A percentile compares a stretch with the other conserved stretches of the same genome.
These are phyloP conservation scores for Chrysaora quinquecirrha DNA, from an alignment of 30 jellyfish, hydroid and myxozoan species.

Conservation along the genomic window DNA sequence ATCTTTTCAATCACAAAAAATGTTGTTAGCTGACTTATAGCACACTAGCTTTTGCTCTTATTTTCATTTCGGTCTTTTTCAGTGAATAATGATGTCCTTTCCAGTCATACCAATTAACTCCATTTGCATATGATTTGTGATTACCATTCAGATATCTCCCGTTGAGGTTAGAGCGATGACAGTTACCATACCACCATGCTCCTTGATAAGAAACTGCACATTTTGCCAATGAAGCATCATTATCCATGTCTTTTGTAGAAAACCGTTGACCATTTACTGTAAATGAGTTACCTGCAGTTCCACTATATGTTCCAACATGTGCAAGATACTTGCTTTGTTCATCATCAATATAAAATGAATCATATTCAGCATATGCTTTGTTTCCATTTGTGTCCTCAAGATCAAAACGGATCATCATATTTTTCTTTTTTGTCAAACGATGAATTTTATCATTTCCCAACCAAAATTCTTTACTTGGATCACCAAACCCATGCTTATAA, in stretches of 20 bases:
- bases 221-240: too few relatives aligned
- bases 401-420: constrained; percentile 42
- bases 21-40: too few relatives aligned
- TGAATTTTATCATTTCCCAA: constrained; percentile 47
- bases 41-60: too few relatives aligned
- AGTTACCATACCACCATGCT: too few relatives aligned
- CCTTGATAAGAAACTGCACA: too few relatives aligned
- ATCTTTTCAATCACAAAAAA: too few relatives aligned
- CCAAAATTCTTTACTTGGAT: constrained; percentile 32
- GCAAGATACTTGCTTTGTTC: constrained; percentile 3
- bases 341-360: constrained; percentile 15
- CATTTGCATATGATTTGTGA: constrained; percentile 17
- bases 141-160: constrained; percentile 43
- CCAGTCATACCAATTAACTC: too few relatives aligned
- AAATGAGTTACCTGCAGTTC: too few relatives aligned
- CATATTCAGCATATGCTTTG: constrained; percentile 40
- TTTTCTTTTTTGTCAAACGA: constrained; percentile 9
- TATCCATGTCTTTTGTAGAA: too few relatives aligned
- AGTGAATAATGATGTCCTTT: too few relatives aligned
- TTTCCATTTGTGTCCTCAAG: constrained; percentile 23
- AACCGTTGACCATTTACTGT: constrained; percentile 3
- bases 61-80: too few relatives aligned
- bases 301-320: neutral
- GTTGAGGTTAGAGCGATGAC: constrained; percentile 40
- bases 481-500: constrained; percentile 43